Evolutionary conservation across 1,140 invertebrate species (phyloP).

Genomic region (Eueides isabella): DNA sequence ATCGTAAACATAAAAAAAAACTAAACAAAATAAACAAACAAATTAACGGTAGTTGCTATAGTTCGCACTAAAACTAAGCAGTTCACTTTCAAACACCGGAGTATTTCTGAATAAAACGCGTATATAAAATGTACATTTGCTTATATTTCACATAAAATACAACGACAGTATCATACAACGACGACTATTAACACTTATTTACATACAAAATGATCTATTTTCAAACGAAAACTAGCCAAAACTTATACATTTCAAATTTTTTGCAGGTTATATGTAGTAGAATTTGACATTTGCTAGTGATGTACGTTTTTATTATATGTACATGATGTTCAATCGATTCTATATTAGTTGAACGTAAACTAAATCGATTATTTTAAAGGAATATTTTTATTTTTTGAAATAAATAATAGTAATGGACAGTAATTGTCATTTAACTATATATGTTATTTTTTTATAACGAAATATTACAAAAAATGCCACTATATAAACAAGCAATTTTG

Average conservation of each 20-base stretch:
- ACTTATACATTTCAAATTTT: slow-evolving; percentile 16
- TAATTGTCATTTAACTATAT: background rate
- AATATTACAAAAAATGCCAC: background rate
- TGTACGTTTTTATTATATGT: background rate
- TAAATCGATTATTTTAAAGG: background rate
- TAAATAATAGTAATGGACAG: background rate
- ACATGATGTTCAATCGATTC: background rate
- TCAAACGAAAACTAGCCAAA: slow-evolving; percentile 1
- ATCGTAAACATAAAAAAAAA: too few relatives aligned
- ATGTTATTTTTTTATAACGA: background rate
- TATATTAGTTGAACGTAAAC: background rate
- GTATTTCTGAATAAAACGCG: slow-evolving; percentile 65
- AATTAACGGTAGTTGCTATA: too few relatives aligned
- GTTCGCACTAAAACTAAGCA: too few relatives aligned
- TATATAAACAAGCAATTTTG: background rate
- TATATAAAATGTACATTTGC: slow-evolving; percentile 66
- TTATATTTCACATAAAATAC: slow-evolving; percentile 78
- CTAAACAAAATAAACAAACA: too few relatives aligned
- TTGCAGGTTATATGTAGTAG: background rate
- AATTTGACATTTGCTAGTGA: background rate
- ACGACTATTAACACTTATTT: slow-evolving; percentile 59
- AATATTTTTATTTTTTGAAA: background rate
- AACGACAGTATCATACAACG: slow-evolving; percentile 59
- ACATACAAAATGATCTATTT: slow-evolving; percentile 38
- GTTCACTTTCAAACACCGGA: too few relatives aligned